Evolutionary conservation across 2,113 vertebrate genomes (phyloP).

Genomic region (Percopsis transmontana): DNA sequence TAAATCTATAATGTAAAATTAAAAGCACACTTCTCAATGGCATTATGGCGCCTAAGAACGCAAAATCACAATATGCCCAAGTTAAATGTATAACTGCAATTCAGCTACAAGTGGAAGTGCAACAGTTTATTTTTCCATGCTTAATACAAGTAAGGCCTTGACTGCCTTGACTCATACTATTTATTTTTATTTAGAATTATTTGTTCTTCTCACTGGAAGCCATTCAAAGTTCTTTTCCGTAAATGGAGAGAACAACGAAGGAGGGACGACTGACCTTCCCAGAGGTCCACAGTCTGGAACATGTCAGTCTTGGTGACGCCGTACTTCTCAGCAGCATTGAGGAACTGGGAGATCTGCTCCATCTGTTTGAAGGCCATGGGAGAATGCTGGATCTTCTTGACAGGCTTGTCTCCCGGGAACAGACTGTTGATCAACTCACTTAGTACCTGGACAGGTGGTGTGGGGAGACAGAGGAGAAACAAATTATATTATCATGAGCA

Average conservation of each 20-base stretch:
- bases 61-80: too few relatives aligned
- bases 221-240: neutral
- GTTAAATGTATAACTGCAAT: too few relatives aligned
- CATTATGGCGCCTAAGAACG: too few relatives aligned
- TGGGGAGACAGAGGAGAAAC: neutral
- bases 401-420: constrained; percentile 80
- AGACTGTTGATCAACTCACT: constrained; percentile 91
- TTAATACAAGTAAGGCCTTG: too few relatives aligned
- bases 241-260: neutral
- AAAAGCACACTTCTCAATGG: too few relatives aligned
- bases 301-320: constrained; percentile 94
- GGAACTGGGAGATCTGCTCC: constrained; percentile 97
- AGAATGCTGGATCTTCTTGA: constrained; percentile 88
- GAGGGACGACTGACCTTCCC: constrained; percentile 82
- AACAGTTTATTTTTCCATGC: too few relatives aligned
- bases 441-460: constrained; percentile 80
- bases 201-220: neutral
- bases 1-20: too few relatives aligned
- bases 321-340: constrained; percentile 88
- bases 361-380: constrained; percentile 98
- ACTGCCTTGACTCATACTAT: too few relatives aligned
- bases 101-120: too few relatives aligned
- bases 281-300: constrained; percentile 98
- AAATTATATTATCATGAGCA: neutral
- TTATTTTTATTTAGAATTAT: too few relatives aligned